phyloP scores from a whole-genome alignment of 2,888 invertebrate genomes.

The Epinotia ramella region DNA sequence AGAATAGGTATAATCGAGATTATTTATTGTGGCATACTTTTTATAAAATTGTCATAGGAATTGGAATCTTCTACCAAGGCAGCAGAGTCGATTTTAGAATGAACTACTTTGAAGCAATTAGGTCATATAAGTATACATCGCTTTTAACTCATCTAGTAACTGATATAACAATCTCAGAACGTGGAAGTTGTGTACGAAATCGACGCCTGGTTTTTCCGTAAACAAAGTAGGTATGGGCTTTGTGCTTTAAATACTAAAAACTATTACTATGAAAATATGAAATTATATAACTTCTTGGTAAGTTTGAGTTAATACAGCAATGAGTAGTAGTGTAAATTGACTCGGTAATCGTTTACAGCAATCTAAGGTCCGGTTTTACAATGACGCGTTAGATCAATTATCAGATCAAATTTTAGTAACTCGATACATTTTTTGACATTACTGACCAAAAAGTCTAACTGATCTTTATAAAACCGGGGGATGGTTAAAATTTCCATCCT shows the following conservation, averaged over 20 bases:
- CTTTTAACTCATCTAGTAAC: not conserved
- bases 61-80: too few species aligned
- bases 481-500: not conserved
- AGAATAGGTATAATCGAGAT: not conserved
- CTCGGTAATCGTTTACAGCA: not conserved
- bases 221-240: not conserved
- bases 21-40: too few species aligned
- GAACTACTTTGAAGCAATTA: too few species aligned
- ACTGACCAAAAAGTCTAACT: too few species aligned
- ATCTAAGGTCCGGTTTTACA: not conserved
- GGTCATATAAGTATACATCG: not conserved
- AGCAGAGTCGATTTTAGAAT: too few species aligned
- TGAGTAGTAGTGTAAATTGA: not conserved
- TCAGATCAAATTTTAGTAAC: too few species aligned
- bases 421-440: too few species aligned
- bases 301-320: constrained; percentile 7
- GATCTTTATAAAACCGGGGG: too few species aligned
- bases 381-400: too few species aligned
- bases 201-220: not conserved
- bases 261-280: not conserved
- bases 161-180: not conserved
- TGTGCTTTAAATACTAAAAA: constrained; percentile 19
- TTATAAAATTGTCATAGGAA: too few species aligned
- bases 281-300: not conserved
- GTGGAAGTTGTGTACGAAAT: not conserved